Evolutionary conservation across 2,113 vertebrate species (phyloP).

Genomic region (Gracilinanus agilis): DNA sequence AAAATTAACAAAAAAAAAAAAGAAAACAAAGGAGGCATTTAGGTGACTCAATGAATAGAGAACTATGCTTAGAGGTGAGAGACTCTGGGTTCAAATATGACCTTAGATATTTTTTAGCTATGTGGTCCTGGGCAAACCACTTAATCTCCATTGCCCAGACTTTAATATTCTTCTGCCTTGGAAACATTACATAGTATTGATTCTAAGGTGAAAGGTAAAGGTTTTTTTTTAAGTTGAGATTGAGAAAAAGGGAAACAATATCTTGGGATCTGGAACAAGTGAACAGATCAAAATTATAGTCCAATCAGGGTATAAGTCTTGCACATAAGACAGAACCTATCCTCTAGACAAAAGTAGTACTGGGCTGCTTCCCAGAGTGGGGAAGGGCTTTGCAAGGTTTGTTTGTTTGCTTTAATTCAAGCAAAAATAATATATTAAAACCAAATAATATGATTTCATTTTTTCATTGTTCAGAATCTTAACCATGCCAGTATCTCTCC

Average conservation of each 20-base stretch:
- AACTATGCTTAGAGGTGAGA: too few relatives aligned
- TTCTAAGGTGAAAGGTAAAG: too few relatives aligned
- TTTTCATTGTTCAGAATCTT: not conserved
- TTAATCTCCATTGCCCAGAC: too few relatives aligned
- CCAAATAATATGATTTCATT: not conserved
- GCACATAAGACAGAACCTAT: conserved; percentile 48
- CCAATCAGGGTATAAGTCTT: conserved; percentile 34
- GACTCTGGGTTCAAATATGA: not conserved
- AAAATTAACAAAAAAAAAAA: not conserved
- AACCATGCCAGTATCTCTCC: not conserved
- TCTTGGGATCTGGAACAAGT: conserved; percentile 49
- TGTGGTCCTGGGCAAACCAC: not conserved
- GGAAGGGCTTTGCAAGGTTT: not conserved
- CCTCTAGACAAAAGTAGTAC: conserved; percentile 34
- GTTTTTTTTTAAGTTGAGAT: too few relatives aligned
- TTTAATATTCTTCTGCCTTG: too few relatives aligned
- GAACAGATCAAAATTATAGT: conserved; percentile 36
- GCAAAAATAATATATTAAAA: not conserved
- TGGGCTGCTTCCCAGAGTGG: not conserved
- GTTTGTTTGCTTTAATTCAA: not conserved
- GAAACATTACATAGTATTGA: too few relatives aligned
- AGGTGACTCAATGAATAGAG: too few relatives aligned
- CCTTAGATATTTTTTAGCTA: not conserved
- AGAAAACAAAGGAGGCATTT: not conserved
- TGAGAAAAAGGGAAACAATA: not conserved